phyloP scores from a whole-genome alignment of 2,888 invertebrate species.

The Zaprionus bogoriensis region DNA sequence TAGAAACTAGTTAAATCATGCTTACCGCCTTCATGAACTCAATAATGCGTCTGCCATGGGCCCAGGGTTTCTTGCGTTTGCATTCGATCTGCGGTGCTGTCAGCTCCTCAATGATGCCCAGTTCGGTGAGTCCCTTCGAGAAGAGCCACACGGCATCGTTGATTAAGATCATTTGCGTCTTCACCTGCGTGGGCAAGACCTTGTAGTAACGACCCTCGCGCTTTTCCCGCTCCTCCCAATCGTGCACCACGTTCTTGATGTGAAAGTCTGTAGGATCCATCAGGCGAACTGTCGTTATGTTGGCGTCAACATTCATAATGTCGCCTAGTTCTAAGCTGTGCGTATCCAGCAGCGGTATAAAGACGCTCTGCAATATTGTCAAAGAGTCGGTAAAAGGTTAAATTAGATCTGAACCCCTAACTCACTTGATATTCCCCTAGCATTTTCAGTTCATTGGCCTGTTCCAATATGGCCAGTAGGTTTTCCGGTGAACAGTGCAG shows the following conservation, averaged over 20 bases:
- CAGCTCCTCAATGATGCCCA: slow-evolving; percentile 80
- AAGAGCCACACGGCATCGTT: slow-evolving; percentile 89
- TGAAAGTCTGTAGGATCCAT: slow-evolving; percentile 82
- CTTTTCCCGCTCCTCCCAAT: slow-evolving; percentile 82
- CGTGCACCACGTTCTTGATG: slow-evolving; percentile 80
- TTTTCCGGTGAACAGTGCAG: slow-evolving; percentile 89
- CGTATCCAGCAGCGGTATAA: slow-evolving; percentile 84
- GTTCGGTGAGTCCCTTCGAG: slow-evolving; percentile 84
- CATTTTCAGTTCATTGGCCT: slow-evolving; percentile 92
- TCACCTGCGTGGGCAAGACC: slow-evolving; percentile 70
- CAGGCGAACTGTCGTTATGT: slow-evolving; percentile 81
- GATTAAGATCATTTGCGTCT: slow-evolving; percentile 87
- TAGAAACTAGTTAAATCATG: slow-evolving; percentile 1
- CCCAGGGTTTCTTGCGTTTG: slow-evolving; percentile 83
- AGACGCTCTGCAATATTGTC: slow-evolving; percentile 85
- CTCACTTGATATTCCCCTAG: slow-evolving; percentile 89
- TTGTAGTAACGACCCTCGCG: slow-evolving; percentile 75
- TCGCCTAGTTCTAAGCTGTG: slow-evolving; percentile 84
- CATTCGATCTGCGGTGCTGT: slow-evolving; percentile 79
- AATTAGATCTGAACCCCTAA: not conserved
- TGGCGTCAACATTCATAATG: slow-evolving; percentile 81
- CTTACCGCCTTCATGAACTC: slow-evolving; percentile 88
- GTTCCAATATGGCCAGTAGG: slow-evolving; percentile 86
- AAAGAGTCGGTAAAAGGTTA: too few relatives aligned
- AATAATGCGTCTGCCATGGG: slow-evolving; percentile 86